Evolutionary conservation across 2,797 vertebrate genomes (phyloP).

Genomic region (Rhynchotus rufescens): DNA sequence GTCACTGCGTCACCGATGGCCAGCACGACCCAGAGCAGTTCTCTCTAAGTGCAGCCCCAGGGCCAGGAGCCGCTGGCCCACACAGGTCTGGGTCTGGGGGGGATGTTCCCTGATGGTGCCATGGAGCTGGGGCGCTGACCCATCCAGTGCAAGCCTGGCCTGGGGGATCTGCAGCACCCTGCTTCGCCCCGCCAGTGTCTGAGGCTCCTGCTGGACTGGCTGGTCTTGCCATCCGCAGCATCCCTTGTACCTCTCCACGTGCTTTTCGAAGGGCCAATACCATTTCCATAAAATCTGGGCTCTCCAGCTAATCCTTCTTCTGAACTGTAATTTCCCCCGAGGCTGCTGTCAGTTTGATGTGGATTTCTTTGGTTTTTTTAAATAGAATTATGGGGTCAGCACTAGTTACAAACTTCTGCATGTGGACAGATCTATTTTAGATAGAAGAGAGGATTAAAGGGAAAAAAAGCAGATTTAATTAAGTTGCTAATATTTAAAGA

Average conservation of each 20-base stretch:
- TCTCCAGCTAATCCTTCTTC: conserved; percentile 78
- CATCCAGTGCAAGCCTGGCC: too few species aligned
- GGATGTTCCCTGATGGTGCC: not conserved
- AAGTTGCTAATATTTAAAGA: conserved; percentile 88
- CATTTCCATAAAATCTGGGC: conserved; percentile 77
- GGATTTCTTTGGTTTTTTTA: conserved; percentile 81
- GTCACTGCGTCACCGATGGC: not conserved
- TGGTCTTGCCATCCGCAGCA: not conserved
- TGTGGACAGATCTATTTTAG: conserved; percentile 87
- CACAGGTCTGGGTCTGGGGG: not conserved
- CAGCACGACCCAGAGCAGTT: accelerated
- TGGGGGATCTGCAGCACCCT: not conserved
- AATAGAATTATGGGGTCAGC: conserved; percentile 86
- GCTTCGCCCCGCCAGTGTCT: accelerated
- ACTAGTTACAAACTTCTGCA: conserved; percentile 82
- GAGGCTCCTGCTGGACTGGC: accelerated
- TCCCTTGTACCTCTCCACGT: not conserved
- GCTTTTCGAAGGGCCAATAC: not conserved
- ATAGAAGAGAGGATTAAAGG: conserved; percentile 84
- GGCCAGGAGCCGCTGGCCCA: accelerated
- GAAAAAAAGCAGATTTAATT: conserved; percentile 85
- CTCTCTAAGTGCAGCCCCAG: not conserved
- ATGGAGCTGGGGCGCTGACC: too few species aligned
- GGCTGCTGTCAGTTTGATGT: conserved; percentile 81
- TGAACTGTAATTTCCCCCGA: conserved; percentile 81